Conservation (phyloP, 2,888 invertebrate species). For the Temnothorax ravouxi region DNA sequence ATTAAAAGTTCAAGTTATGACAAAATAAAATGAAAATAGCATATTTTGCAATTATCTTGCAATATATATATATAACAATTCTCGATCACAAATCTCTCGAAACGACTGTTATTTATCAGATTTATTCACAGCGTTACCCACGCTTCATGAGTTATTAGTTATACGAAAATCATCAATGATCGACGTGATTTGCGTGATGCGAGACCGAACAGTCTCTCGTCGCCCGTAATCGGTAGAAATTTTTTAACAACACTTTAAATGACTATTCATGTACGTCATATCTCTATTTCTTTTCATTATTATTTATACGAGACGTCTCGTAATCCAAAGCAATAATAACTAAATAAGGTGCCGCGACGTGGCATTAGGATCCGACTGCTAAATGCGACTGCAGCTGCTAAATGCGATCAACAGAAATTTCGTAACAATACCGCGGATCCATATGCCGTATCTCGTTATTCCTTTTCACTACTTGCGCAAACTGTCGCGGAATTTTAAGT, state of each 20-base stretch:
- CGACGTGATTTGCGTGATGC: not conserved
- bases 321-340: conserved; percentile 30
- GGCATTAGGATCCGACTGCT: conserved; percentile 18
- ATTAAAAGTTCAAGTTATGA: not conserved
- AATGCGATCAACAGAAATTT: conserved; percentile 34
- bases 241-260: conserved; percentile 9
- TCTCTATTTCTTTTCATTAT: conserved; percentile 33
- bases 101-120: not conserved
- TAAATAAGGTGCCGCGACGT: conserved; percentile 26
- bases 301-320: conserved; percentile 14
- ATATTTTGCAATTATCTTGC: not conserved
- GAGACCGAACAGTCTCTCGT: not conserved
- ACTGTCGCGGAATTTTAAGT: conserved; percentile 21
- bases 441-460: conserved; percentile 26
- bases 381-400: conserved; percentile 37
- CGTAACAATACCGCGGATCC: conserved; percentile 27
- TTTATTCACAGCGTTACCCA: not conserved
- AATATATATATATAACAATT: not conserved
- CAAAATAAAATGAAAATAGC: not conserved
- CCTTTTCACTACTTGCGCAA: conserved; percentile 22
- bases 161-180: conserved; percentile 12
- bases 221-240: conserved; percentile 6
- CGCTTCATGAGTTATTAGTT: not conserved
- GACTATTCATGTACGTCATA: conserved; percentile 14
- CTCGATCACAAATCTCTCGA: not conserved